Base-by-base conservation (phyloP, 2,797 vertebrate genomes). In the Lithobates pipiens region DNA sequence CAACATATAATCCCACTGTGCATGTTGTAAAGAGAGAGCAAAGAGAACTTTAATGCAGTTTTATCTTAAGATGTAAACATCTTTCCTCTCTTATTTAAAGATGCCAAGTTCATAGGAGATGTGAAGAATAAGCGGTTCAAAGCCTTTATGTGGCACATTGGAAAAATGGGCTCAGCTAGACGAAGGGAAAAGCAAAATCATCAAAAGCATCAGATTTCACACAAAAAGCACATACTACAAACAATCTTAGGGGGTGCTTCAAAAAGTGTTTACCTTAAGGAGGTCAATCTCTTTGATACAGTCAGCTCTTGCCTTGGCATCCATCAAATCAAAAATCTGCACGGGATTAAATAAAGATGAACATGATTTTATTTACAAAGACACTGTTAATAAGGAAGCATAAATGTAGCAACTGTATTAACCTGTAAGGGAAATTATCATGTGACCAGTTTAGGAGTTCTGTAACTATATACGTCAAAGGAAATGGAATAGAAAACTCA, bases 241-340 rank as follows among this genome's bases (percentile, higher is more conserved):
- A 87, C 81, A 87, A 83, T 75, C 61, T 78, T 83, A n/a, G 74
- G 61, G 68, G 71, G 61, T 91, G 34, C 76, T 78, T 84, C 81
- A 83, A 74, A 85, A 91, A 92, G 92, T 88, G 93, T 91, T 97
- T 98, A 99, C 98, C 97, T 99, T 99, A 90, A 99, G 97, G 93
- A 99, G 98, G 95, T 99, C 98, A 95, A 99, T 99, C 96, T 99
- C 98, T 96, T 99, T 99, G 96, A 99, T 99, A 95, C 98, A 99
- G 94, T 99, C 98, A 94, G 98, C 97, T 93, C 97, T 97, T 91
- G 98, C 98, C 95, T 99, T 99, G 95, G 97, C 97, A 96, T 99
- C 98, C 98, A 99, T 99, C 96, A 99, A 96, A 95, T 99, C 96
- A 95, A 99, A 99, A 97, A 99, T 99, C 98, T 99, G 93, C 91